Evolutionary conservation across 92 coral and sea anemone species (phyloP).

Genomic region (Epizoanthus rinbou): DNA sequence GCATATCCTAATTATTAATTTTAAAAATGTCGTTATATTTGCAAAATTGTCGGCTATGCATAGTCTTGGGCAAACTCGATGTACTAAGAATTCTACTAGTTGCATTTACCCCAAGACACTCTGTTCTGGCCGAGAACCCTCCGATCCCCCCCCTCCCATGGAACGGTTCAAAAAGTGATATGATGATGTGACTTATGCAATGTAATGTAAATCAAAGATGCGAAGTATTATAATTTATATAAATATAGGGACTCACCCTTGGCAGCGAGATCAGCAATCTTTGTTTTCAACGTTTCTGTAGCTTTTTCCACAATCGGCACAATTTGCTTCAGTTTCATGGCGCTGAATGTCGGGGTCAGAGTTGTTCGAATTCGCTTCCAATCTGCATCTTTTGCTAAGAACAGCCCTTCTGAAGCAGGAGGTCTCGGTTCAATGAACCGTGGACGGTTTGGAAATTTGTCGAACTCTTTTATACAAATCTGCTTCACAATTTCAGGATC

Average conservation of each 20-base stretch:
- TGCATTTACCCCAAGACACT: too few species aligned
- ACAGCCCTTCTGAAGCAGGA: constrained; percentile 51
- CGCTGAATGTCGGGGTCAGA: constrained; percentile 74
- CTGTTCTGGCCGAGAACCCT: too few species aligned
- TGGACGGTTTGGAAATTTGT: constrained; percentile 76
- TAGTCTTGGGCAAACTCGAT: too few species aligned
- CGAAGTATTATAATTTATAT: too few species aligned
- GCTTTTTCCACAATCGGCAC: constrained; percentile 71
- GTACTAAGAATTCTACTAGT: too few species aligned
- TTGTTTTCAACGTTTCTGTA: constrained; percentile 41
- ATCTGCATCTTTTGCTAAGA: constrained; percentile 49
- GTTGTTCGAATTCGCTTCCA: constrained; percentile 80
- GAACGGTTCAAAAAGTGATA: too few species aligned
- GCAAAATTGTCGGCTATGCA: too few species aligned
- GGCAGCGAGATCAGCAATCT: constrained; percentile 54
- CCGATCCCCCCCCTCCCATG: too few species aligned
- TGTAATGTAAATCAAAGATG: too few species aligned
- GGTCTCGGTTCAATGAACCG: constrained; percentile 59
- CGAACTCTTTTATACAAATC: constrained; percentile 73
- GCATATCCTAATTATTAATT: too few species aligned
- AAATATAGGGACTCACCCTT: constrained; percentile 58
- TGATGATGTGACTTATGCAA: too few species aligned
- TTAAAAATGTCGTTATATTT: too few species aligned
- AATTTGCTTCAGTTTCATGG: constrained; percentile 70
- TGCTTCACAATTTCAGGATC: constrained; percentile 81